Evolutionary conservation across 1,140 invertebrate genomes (phyloP).

Genomic region (Trichonephila inaurata): DNA sequence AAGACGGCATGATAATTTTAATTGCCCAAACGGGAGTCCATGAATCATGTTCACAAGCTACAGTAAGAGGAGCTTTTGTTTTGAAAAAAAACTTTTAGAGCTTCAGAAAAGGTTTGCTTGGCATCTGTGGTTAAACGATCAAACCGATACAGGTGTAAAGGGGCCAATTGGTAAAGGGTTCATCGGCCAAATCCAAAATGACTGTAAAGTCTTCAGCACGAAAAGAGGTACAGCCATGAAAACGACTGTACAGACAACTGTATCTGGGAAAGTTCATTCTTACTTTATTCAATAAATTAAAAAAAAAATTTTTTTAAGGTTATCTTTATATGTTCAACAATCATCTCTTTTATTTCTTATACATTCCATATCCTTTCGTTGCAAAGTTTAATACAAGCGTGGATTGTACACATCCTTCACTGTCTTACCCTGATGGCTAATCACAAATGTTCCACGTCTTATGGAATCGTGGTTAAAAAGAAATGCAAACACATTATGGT

Average conservation of each 20-base stretch:
- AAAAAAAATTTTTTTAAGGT: no score
- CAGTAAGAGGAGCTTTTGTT: neutral
- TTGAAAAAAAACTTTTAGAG: neutral
- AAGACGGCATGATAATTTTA: neutral
- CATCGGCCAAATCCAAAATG: slow-evolving; percentile 15
- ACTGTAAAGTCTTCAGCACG: neutral
- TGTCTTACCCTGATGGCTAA: neutral
- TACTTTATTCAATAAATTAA: slow-evolving; percentile 16
- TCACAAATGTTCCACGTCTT: neutral
- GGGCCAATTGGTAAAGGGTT: neutral
- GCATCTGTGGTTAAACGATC: neutral
- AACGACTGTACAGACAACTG: neutral
- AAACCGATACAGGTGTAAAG: neutral
- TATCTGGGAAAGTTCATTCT: slow-evolving; percentile 35
- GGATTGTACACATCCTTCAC: no score
- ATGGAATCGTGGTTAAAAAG: neutral
- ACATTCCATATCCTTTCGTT: no score
- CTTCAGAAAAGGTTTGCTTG: neutral
- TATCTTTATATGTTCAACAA: no score
- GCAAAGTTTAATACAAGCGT: no score
- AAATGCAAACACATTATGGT: no score
- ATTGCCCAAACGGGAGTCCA: slow-evolving; percentile 2
- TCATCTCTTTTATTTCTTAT: no score
- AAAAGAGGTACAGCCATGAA: slow-evolving; percentile 40
- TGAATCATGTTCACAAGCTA: neutral